These are phyloP conservation scores for Catagonus wagneri DNA, from an alignment of 2,113 vertebrate species.

Conservation along the genomic window DNA sequence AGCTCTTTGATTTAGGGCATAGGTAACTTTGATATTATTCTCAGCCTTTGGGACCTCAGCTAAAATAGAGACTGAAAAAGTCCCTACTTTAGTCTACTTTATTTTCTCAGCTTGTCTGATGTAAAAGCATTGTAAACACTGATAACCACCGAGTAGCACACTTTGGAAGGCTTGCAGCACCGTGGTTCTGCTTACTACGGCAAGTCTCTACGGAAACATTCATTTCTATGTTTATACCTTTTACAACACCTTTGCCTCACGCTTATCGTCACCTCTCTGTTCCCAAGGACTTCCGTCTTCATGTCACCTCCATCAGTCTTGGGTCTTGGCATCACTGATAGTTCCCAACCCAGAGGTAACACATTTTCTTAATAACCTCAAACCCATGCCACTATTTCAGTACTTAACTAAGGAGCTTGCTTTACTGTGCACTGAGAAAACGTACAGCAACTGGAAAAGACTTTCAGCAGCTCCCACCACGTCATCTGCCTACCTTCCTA, in stretches of 20 bases:
- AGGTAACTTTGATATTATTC: not conserved
- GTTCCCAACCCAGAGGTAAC: not conserved
- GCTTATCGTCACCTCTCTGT: not conserved
- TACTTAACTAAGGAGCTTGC: not conserved
- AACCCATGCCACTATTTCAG: not conserved
- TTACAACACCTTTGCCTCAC: not conserved
- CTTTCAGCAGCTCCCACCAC: not conserved
- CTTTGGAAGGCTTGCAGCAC: not conserved
- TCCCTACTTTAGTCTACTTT: too few relatives aligned
- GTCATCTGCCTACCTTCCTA: not conserved
- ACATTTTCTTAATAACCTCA: slow-evolving; percentile 12
- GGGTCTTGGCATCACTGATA: not conserved
- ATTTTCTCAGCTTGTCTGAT: not conserved
- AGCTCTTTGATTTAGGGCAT: not conserved
- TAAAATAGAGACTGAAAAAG: slow-evolving; percentile 1
- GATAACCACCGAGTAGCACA: not conserved
- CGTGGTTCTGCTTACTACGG: not conserved
- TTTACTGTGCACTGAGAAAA: not conserved
- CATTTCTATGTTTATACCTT: not conserved
- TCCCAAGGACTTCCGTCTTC: not conserved
- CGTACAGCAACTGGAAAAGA: not conserved
- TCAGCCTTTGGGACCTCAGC: not conserved
- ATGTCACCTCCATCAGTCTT: not conserved
- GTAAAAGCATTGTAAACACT: not conserved
- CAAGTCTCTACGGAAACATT: not conserved